Evolutionary conservation across 2,888 invertebrate species (phyloP).

Genomic region (Brachypalpus laphriformis): DNA sequence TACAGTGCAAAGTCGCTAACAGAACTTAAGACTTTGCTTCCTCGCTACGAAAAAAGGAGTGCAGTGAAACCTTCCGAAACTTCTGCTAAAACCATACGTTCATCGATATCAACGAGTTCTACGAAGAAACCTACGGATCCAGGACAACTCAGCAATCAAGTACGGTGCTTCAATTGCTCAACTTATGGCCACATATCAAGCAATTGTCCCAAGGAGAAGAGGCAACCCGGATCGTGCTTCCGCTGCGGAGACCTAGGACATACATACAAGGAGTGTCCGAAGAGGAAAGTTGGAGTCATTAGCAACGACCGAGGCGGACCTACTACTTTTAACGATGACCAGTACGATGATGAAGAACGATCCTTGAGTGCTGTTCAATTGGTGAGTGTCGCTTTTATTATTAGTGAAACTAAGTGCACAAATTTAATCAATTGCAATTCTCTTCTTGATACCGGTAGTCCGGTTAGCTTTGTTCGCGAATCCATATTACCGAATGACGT

Average conservation of each 20-base stretch:
- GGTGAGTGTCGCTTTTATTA: too few relatives aligned
- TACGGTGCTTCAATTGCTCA: neutral
- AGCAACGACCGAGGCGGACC: slow-evolving; percentile 2
- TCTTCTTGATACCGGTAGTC: too few relatives aligned
- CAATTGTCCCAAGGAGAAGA: slow-evolving; percentile 26
- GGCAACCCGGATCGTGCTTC: slow-evolving; percentile 35
- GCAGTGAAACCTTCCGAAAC: neutral
- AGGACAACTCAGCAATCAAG: too few relatives aligned
- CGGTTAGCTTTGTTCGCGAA: too few relatives aligned
- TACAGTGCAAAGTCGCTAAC: neutral
- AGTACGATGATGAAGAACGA: too few relatives aligned
- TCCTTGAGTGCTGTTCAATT: too few relatives aligned
- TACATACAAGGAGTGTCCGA: neutral
- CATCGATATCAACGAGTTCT: too few relatives aligned
- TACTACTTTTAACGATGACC: neutral
- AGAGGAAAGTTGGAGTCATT: neutral
- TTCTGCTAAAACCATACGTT: neutral
- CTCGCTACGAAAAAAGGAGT: neutral
- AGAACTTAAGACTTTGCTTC: neutral
- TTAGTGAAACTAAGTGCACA: too few relatives aligned
- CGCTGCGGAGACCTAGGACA: slow-evolving; percentile 6
- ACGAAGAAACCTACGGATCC: too few relatives aligned
- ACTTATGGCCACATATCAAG: too few relatives aligned
- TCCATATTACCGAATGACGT: too few relatives aligned
- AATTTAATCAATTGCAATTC: too few relatives aligned